phyloP scores from a whole-genome alignment of 2,888 invertebrate genomes.

The Arctia plantaginis region DNA sequence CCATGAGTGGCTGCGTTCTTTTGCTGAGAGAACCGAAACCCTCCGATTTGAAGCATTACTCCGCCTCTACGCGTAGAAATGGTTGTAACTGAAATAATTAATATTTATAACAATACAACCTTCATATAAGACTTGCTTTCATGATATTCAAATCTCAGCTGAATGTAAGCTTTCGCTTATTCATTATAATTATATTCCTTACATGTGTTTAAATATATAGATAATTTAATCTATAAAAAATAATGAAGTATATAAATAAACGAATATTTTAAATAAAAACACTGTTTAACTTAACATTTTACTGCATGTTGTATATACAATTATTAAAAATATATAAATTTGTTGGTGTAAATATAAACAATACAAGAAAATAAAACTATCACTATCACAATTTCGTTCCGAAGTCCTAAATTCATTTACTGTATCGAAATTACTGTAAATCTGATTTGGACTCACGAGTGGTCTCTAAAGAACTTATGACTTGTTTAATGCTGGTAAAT shows the following conservation, averaged over 20 bases:
- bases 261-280: neutral
- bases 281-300: neutral
- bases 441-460: neutral
- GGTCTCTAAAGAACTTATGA: neutral
- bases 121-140: neutral
- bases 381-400: slow-evolving; percentile 3
- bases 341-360: neutral
- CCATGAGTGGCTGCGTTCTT: slow-evolving; percentile 19
- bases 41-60: slow-evolving; percentile 34
- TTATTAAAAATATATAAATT: neutral
- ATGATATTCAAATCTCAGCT: neutral
- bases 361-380: neutral
- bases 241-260: neutral
- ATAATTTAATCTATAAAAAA: neutral
- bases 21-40: slow-evolving; percentile 34
- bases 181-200: neutral
- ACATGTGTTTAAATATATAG: no score
- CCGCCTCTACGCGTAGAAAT: slow-evolving; percentile 25
- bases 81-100: slow-evolving; percentile 19
- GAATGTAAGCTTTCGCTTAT: neutral
- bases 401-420: neutral
- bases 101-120: neutral
- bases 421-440: neutral
- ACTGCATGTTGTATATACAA: neutral
- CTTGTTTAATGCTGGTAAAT: neutral